Percentiles rank a stretch among this genome's conserved stretches.
phyloP scores from a whole-genome alignment of 2,888 invertebrate genomes.

The Dasypogon diadema region DNA sequence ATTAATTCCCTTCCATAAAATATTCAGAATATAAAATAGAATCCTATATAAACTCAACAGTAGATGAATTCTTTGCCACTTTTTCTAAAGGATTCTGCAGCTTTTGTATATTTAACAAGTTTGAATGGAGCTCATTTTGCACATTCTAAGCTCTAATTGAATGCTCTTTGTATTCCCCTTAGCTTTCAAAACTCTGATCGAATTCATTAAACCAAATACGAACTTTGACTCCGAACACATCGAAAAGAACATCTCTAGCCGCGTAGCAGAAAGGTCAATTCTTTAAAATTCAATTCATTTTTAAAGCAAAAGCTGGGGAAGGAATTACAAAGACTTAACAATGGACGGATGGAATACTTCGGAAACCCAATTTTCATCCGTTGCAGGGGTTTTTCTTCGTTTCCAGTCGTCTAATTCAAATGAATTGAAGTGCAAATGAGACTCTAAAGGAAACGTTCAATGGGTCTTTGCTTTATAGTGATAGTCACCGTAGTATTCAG shows the following conservation, averaged over 20 bases:
- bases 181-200: background rate
- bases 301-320: background rate
- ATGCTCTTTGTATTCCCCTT: background rate
- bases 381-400: background rate
- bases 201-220: background rate
- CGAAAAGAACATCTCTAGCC: background rate
- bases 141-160: background rate
- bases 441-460: slow-evolving; percentile 37
- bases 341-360: slow-evolving; percentile 9
- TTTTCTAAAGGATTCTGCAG: too few species aligned
- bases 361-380: slow-evolving; percentile 26
- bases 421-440: slow-evolving; percentile 46
- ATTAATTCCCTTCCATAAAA: too few species aligned
- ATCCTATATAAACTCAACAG: too few species aligned
- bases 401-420: slow-evolving; percentile 31
- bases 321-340: slow-evolving; percentile 29
- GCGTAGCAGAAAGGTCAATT: slow-evolving; percentile 22
- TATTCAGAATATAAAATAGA: too few species aligned
- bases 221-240: background rate
- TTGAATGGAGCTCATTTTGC: too few species aligned
- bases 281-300: slow-evolving; percentile 19
- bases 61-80: too few species aligned
- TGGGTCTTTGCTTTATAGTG: slow-evolving; percentile 29
- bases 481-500: slow-evolving; percentile 7
- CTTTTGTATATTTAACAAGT: too few species aligned